Conservation (phyloP, 64 coral and sea anemone genomes). For the Cladopsammia gracilis region DNA sequence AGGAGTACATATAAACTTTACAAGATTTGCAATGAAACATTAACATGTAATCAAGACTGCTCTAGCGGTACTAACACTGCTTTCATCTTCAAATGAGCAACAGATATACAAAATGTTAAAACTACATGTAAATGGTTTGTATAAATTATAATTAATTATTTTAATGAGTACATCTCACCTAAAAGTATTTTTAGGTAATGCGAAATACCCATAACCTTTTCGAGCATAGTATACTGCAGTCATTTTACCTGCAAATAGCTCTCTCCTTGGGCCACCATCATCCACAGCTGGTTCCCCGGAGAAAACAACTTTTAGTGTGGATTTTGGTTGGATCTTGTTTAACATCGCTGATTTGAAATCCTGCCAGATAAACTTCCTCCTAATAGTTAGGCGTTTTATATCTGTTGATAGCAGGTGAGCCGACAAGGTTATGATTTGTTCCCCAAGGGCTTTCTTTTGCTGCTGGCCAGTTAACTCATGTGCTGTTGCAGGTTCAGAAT, state of each 20-base stretch:
- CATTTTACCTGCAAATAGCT: slow-evolving; percentile 77
- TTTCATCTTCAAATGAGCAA: too few relatives aligned
- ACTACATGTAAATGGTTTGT: too few relatives aligned
- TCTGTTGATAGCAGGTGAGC: slow-evolving; percentile 3
- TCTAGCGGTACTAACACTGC: too few relatives aligned
- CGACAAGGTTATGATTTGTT: not conserved
- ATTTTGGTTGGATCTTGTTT: slow-evolving; percentile 53
- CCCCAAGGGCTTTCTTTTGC: slow-evolving; percentile 2
- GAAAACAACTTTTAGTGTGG: slow-evolving; percentile 57
- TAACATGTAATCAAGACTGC: too few relatives aligned
- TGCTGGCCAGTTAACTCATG: slow-evolving; percentile 31
- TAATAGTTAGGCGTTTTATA: slow-evolving; percentile 10
- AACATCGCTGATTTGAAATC: slow-evolving; percentile 16
- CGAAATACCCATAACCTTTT: not conserved
- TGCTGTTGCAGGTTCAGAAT: slow-evolving; percentile 5
- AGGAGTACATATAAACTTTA: too few relatives aligned
- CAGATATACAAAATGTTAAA: too few relatives aligned
- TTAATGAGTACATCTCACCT: too few relatives aligned
- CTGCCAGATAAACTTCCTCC: not conserved
- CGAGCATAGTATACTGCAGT: not conserved
- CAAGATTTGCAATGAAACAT: too few relatives aligned
- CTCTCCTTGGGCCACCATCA: slow-evolving; percentile 67
- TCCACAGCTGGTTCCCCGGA: slow-evolving; percentile 64
- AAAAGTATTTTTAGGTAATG: not conserved
- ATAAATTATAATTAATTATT: too few relatives aligned